phyloP scores from a whole-genome alignment of 2,113 vertebrate genomes.

The Sporophila hypoxantha region DNA sequence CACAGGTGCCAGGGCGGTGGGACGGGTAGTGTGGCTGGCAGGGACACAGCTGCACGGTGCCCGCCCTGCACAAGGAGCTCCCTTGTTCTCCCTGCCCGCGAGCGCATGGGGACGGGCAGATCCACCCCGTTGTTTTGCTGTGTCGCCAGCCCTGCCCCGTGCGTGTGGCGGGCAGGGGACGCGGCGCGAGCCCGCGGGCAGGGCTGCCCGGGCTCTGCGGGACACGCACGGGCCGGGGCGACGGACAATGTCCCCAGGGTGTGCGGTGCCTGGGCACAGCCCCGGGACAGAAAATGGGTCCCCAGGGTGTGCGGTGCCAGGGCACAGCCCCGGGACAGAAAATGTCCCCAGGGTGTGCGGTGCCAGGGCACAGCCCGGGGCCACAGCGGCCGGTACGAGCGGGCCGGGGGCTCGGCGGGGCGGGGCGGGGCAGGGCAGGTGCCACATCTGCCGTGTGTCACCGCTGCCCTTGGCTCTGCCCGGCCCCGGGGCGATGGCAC shows the following conservation, averaged over 20 bases:
- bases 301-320: no score
- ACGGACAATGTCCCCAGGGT: fast-evolving
- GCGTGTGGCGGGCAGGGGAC: background rate
- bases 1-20: background rate
- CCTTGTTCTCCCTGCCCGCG: background rate
- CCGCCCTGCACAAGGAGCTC: background rate
- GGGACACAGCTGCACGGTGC: fast-evolving
- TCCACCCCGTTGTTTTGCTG: background rate
- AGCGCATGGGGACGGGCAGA: background rate
- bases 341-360: no score
- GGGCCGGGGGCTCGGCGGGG: background rate
- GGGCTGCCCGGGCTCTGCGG: background rate
- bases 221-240: fast-evolving
- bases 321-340: no score
- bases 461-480: background rate
- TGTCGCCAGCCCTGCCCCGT: background rate
- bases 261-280: background rate
- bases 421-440: background rate
- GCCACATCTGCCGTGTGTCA: background rate
- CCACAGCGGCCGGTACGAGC: no score
- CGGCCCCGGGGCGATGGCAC: background rate
- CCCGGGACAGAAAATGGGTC: background rate
- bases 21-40: background rate
- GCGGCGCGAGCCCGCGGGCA: background rate
- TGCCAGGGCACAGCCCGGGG: no score